These are phyloP conservation scores for Operophtera brumata DNA, from an alignment of 2,888 invertebrate species.

Conservation along the genomic window DNA sequence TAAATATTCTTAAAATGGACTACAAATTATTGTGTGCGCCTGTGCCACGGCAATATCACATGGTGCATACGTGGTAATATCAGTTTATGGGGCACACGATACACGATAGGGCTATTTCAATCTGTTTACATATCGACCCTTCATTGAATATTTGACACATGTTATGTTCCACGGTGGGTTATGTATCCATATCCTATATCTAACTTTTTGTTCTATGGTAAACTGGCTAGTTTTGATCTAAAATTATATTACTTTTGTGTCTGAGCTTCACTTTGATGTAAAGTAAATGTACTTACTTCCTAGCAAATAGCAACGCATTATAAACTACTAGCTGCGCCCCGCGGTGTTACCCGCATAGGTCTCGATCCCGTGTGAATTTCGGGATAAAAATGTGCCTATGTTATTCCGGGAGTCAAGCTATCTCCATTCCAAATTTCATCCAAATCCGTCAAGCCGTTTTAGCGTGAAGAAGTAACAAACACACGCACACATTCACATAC, in stretches of 20 bases:
- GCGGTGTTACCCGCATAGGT: too few relatives aligned
- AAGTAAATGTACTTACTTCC: neutral
- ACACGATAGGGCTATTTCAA: constrained; percentile 12
- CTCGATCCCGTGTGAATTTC: too few relatives aligned
- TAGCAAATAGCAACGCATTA: neutral
- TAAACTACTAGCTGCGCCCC: too few relatives aligned
- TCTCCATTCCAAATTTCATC: too few relatives aligned
- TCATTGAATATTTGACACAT: constrained; percentile 15
- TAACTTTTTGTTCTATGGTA: neutral
- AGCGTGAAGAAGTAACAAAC: too few relatives aligned
- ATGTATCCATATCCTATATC: neutral
- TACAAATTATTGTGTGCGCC: neutral
- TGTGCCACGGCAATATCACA: neutral
- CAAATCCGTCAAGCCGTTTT: too few relatives aligned
- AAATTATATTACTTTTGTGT: neutral
- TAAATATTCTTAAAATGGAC: too few relatives aligned
- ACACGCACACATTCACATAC: too few relatives aligned
- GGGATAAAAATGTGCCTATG: too few relatives aligned
- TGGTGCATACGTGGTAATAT: neutral
- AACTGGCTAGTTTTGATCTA: neutral
- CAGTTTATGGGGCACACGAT: neutral
- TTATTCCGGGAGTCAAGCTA: too few relatives aligned
- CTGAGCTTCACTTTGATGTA: neutral
- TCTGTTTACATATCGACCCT: constrained; percentile 18
- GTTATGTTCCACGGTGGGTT: constrained; percentile 13